Base-by-base conservation (phyloP, 2,888 invertebrate species). In the Leucania comma region DNA sequence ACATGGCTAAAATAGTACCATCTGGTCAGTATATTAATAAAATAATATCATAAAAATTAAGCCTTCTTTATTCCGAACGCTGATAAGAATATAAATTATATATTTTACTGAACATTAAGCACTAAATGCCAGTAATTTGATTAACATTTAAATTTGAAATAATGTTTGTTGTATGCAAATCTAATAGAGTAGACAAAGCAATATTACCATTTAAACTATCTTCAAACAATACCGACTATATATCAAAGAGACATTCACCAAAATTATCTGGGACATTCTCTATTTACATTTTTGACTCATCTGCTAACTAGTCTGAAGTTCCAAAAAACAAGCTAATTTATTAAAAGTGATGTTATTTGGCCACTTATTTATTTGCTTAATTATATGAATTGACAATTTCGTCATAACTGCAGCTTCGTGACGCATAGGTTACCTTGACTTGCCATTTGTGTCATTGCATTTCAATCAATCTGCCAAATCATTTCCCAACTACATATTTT, bases 161-260 rank as follows among this genome's bases (percentile, higher is more conserved):
- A 81, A 84, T 84, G 81, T 79, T 53, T 38, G 69, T 82, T 75
- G 69, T 84, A 84, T 84, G 84, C 75, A 81, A 84, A 84, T 84
- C 70, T 77, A 72, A 81, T 82, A 81, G 82, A 81, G 68, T 59
- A 78, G 72, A 82, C 83, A 84, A 82, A 84, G 81, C 80, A 78
- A 76, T 84, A 84, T 84, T 84, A 82, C 84, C 81, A 84, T 84
- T 75, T 81, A 75, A 78, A 84, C 81, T 81, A 82, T 82, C 84
- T 84, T 84, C 75, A 78, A 84, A 84, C 81, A 84, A 84, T 82
- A 72, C 84, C 82, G 84, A 70, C 71, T 75, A 78, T 82, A 63
- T 81, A 73, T 84, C 78, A 84, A 72, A 62, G 58, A 64, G 74
- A 77, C 78, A 68, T 80, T 82, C 72, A 75, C 80, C 76, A 64